Evolutionary conservation across 2,888 invertebrate species (phyloP).

Genomic region (Fabriciana adippe): DNA sequence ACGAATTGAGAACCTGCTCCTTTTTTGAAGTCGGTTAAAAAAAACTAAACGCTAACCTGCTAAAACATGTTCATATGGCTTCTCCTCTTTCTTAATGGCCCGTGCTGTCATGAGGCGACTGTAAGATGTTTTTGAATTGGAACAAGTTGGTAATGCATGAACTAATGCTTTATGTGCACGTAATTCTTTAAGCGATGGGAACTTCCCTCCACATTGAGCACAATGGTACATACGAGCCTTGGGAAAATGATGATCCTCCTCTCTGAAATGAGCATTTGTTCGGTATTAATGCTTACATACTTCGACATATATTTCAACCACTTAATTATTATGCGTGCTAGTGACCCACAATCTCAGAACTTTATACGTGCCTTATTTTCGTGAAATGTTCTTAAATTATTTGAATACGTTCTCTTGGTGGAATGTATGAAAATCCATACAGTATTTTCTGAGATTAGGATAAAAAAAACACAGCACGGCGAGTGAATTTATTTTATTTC

Average conservation of each 20-base stretch:
- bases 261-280: conserved; percentile 47
- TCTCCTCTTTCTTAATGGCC: conserved; percentile 75
- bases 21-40: too few species aligned
- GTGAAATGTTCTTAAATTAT: too few species aligned
- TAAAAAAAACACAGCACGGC: too few species aligned
- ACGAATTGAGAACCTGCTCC: too few species aligned
- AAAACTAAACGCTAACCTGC: conserved; percentile 45
- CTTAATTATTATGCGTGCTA: neutral
- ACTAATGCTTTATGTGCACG: conserved; percentile 82
- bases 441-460: too few species aligned
- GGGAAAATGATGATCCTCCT: conserved; percentile 54
- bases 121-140: conserved; percentile 54
- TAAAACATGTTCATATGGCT: conserved; percentile 52
- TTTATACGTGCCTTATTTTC: too few species aligned
- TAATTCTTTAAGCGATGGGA: conserved; percentile 84
- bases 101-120: conserved; percentile 61
- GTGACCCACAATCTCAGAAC: too few species aligned
- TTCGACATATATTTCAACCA: neutral
- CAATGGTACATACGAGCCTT: conserved; percentile 77
- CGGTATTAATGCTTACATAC: neutral
- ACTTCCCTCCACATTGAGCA: conserved; percentile 81
- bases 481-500: too few species aligned
- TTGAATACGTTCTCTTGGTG: too few species aligned
- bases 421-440: too few species aligned
- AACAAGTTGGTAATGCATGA: conserved; percentile 67